These are phyloP conservation scores for Drosophila pseudoobscura DNA, from an alignment of 1,140 invertebrate species.

Conservation along the genomic window DNA sequence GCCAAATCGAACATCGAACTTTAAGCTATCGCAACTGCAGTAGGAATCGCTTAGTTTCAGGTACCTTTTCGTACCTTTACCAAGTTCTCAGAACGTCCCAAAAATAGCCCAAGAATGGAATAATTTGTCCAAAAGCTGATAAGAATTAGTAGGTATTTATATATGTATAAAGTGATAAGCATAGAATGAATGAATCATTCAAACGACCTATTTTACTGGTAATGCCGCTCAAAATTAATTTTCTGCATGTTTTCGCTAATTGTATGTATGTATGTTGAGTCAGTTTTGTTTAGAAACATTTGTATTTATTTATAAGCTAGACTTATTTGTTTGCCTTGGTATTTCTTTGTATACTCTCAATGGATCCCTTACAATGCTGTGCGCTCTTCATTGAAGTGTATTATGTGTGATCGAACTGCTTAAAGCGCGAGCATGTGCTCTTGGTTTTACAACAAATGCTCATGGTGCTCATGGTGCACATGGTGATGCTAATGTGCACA, in stretches of 20 bases:
- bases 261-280: background rate
- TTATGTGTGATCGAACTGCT: background rate
- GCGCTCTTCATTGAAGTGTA: background rate
- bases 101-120: constrained; percentile 4
- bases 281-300: constrained; percentile 7
- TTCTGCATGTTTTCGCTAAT: constrained; percentile 4
- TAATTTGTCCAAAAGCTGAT: constrained; percentile 16
- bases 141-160: constrained; percentile 5
- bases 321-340: background rate
- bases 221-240: constrained; percentile 12
- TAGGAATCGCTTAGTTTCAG: no score
- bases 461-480: no score
- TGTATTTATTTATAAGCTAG: background rate
- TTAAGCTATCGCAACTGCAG: no score
- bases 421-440: background rate
- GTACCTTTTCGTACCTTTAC: no score
- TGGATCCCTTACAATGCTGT: no score
- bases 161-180: constrained; percentile 4
- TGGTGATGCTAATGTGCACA: no score
- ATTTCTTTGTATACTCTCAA: no score
- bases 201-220: constrained; percentile 3
- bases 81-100: background rate
- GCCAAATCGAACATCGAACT: no score
- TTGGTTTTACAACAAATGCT: no score
- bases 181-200: background rate